Conservation (phyloP, 2,113 vertebrate species). For the Pao palembangensis region DNA sequence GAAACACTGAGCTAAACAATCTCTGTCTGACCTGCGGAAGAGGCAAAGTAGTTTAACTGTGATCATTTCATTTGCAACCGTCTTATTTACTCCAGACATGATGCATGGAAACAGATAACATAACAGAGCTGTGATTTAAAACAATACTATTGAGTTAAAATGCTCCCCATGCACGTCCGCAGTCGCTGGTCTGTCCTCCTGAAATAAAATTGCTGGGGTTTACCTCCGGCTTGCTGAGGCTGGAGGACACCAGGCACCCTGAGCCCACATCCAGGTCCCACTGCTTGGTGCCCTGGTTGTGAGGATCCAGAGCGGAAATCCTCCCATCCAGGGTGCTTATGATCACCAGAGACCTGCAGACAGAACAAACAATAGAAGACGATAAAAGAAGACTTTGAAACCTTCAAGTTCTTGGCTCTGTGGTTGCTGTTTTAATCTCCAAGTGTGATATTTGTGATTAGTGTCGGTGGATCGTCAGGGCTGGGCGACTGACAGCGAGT, state of each 20-base stretch:
- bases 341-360: conserved; percentile 86
- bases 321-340: conserved; percentile 96
- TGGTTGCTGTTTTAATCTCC: neutral
- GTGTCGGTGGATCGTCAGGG: conserved; percentile 3
- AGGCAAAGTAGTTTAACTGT: neutral
- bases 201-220: neutral
- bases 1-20: neutral
- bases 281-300: conserved; percentile 89
- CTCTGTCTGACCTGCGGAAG: neutral
- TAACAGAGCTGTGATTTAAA: too few species aligned
- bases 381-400: neutral
- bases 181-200: neutral
- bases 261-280: conserved; percentile 98
- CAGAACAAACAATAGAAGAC: conserved; percentile 8
- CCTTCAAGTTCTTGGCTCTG: neutral
- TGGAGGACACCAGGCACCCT: conserved; percentile 92
- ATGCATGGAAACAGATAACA: too few species aligned
- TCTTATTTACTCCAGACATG: too few species aligned
- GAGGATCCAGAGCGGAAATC: conserved; percentile 91
- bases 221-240: conserved; percentile 97
- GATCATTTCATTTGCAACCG: neutral
- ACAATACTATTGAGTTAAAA: too few species aligned
- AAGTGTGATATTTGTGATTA: conserved; percentile 5
- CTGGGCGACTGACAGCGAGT: neutral
- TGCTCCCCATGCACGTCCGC: neutral